A percentile compares a stretch with the other conserved stretches of the same genome.
Evolutionary conservation across 2,888 invertebrate genomes (phyloP).

Genomic region (Norana najaformis): DNA sequence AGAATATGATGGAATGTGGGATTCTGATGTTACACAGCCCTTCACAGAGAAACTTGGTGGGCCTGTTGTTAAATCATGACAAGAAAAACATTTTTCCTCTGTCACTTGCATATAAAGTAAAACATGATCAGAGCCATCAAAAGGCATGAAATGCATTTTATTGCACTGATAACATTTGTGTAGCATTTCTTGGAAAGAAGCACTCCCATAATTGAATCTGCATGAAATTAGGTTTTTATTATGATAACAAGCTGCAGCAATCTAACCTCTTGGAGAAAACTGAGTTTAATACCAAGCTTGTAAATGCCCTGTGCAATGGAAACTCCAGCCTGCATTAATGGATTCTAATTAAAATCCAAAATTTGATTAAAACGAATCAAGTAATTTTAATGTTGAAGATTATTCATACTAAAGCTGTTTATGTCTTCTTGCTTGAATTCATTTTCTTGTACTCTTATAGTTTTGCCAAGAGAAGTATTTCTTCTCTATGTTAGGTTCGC

Average conservation of each 20-base stretch:
- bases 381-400: too few species aligned
- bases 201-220: too few species aligned
- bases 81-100: neutral
- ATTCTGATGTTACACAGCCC: neutral
- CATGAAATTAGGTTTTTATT: too few species aligned
- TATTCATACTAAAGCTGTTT: neutral
- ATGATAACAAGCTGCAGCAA: too few species aligned
- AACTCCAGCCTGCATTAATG: neutral
- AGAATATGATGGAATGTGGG: neutral
- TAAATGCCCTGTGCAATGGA: too few species aligned
- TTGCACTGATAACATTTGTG: too few species aligned
- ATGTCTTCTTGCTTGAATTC: neutral
- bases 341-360: neutral
- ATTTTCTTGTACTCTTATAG: neutral
- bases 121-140: neutral
- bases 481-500: neutral
- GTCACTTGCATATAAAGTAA: neutral
- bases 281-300: too few species aligned
- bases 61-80: too few species aligned
- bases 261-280: too few species aligned
- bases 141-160: too few species aligned
- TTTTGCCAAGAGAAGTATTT: neutral
- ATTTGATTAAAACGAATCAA: neutral
- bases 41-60: neutral
- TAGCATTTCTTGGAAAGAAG: too few species aligned